phyloP scores from a whole-genome alignment of 1,140 invertebrate species.

The Atta cephalotes region DNA sequence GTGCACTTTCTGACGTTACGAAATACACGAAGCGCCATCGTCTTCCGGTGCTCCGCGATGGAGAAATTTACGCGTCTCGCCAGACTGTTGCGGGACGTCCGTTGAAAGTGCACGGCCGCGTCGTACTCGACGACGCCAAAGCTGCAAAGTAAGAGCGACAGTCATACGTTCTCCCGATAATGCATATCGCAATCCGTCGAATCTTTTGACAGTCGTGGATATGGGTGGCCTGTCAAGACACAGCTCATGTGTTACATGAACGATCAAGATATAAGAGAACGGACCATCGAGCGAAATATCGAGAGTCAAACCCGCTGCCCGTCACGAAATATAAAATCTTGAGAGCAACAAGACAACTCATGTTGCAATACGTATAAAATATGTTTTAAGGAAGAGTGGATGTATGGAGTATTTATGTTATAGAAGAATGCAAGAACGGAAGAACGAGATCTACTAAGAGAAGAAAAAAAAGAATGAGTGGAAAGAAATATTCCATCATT shows the following conservation, averaged over 20 bases:
- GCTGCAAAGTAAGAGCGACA: constrained; percentile 61
- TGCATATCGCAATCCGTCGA: constrained; percentile 57
- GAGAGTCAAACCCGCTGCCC: not conserved
- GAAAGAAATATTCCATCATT: not conserved
- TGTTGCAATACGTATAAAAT: not conserved
- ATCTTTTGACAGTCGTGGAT: constrained; percentile 31
- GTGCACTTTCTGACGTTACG: constrained; percentile 39
- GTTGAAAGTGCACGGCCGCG: constrained; percentile 39
- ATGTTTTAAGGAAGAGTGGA: not conserved
- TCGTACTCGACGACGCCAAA: constrained; percentile 15
- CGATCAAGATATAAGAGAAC: constrained; percentile 14
- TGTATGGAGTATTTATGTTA: not conserved
- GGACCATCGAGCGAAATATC: constrained; percentile 25
- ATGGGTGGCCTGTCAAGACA: constrained; percentile 31
- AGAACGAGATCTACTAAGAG: not conserved
- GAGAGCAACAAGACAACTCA: not conserved
- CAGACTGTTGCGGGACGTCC: constrained; percentile 20
- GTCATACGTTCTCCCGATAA: constrained; percentile 59
- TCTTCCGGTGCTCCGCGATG: not conserved
- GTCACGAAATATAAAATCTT: not conserved
- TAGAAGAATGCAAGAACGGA: not conserved
- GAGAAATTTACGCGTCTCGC: constrained; percentile 28
- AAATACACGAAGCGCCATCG: constrained; percentile 32
- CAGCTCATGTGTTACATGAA: constrained; percentile 24
- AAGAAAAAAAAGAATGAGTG: not conserved